Evolutionary conservation across 2,797 vertebrate species (phyloP).

Genomic region (Acropternis orthonyx): DNA sequence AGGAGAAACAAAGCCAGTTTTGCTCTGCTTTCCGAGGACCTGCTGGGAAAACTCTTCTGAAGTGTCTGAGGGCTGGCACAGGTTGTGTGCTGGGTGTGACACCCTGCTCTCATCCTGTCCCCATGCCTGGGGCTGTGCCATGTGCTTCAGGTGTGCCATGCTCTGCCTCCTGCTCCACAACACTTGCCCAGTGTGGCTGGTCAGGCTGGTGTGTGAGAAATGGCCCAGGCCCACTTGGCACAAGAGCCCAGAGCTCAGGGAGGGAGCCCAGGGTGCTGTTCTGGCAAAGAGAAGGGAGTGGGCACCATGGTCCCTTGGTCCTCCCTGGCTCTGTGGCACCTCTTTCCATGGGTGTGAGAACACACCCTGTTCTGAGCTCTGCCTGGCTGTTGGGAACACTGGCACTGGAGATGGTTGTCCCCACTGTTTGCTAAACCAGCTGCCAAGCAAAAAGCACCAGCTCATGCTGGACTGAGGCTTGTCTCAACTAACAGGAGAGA

Average conservation of each 20-base stretch:
- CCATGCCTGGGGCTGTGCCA: neutral
- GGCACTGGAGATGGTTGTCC: neutral
- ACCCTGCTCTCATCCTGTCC: neutral
- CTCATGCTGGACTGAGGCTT: neutral
- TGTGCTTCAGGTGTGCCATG: rapidly evolving
- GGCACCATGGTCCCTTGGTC: neutral
- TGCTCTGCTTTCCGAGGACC: neutral
- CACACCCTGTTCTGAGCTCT: neutral
- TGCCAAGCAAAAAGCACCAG: neutral
- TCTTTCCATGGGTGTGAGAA: neutral
- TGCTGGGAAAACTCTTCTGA: neutral
- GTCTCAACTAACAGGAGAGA: neutral
- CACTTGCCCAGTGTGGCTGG: rapidly evolving
- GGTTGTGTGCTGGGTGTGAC: rapidly evolving
- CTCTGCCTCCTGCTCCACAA: neutral
- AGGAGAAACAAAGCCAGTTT: neutral
- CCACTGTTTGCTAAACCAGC: neutral
- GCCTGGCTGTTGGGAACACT: neutral
- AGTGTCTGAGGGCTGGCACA: neutral
- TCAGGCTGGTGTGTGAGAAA: neutral
- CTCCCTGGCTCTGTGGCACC: neutral
- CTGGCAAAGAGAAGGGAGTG: neutral
- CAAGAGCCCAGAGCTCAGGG: rapidly evolving
- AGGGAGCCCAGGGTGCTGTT: neutral
- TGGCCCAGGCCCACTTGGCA: neutral